Percentiles rank a stretch among this genome's conserved stretches.
Conservation (phyloP, 1,140 invertebrate genomes). For the Catajapyx aquilonaris region DNA sequence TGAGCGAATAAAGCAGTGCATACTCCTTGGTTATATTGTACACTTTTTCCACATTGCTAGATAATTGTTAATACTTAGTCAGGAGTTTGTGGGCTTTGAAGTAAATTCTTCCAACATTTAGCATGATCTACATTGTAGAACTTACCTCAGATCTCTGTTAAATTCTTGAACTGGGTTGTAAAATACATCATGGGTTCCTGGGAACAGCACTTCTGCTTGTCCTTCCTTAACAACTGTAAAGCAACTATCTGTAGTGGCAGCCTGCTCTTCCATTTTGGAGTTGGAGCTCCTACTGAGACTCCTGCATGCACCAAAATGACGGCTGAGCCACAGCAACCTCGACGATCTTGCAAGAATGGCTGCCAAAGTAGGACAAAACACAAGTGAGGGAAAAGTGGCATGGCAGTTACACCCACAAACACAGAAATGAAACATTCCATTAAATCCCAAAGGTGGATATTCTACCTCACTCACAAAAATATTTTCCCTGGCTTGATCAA, state of each 20-base stretch:
- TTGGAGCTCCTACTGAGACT: not conserved
- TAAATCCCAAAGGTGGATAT: no score
- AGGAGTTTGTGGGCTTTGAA: constrained; percentile 5
- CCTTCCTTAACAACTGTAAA: constrained; percentile 37
- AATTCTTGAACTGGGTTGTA: constrained; percentile 97
- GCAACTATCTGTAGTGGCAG: constrained; percentile 2
- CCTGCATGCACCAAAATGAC: not conserved
- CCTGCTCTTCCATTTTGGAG: not conserved
- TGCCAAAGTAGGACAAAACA: no score
- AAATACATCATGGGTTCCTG: constrained; percentile 51
- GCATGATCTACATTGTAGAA: constrained; percentile 8
- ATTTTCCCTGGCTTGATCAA: no score
- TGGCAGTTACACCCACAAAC: no score
- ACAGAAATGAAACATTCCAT: no score
- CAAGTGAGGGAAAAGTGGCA: no score
- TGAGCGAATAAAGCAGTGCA: constrained; percentile 6
- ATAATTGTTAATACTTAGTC: not conserved
- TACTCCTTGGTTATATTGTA: constrained; percentile 9
- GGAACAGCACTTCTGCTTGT: constrained; percentile 41
- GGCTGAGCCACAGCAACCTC: no score
- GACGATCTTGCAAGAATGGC: no score
- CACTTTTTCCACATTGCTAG: not conserved
- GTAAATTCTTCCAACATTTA: constrained; percentile 1
- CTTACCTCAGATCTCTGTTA: constrained; percentile 78
- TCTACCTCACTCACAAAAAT: no score